These are phyloP conservation scores for Esox niger DNA, from an alignment of 2,113 vertebrate genomes.

Conservation along the genomic window DNA sequence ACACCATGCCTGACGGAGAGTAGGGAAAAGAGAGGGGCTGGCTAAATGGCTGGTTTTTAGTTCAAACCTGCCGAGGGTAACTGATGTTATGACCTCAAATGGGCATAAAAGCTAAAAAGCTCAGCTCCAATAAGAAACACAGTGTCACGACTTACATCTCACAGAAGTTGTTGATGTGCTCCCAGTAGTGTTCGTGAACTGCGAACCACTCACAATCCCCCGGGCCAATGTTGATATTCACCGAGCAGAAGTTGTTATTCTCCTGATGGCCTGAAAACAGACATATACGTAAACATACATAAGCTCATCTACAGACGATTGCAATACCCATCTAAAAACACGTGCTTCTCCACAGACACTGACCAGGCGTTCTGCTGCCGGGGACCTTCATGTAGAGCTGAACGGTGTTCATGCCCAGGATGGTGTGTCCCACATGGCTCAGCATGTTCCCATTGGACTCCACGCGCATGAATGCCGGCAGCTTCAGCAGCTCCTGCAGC, in stretches of 20 bases:
- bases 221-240: slow-evolving; percentile 91
- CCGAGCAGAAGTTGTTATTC: slow-evolving; percentile 92
- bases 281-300: neutral
- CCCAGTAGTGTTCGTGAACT: slow-evolving; percentile 89
- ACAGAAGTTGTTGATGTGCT: slow-evolving; percentile 85
- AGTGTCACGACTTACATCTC: slow-evolving; percentile 74
- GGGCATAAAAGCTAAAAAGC: neutral
- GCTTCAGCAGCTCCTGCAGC: slow-evolving; percentile 89
- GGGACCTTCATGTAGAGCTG: slow-evolving; percentile 98
- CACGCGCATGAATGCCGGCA: slow-evolving; percentile 92
- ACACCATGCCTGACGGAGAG: slow-evolving; percentile 77
- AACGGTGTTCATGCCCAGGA: slow-evolving; percentile 95
- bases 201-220: slow-evolving; percentile 94
- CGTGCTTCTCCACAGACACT: slow-evolving; percentile 29
- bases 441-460: slow-evolving; percentile 92
- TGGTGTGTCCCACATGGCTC: slow-evolving; percentile 90
- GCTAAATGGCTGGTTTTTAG: neutral
- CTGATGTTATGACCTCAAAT: neutral
- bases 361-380: slow-evolving; percentile 88
- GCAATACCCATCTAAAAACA: slow-evolving; percentile 8
- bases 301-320: neutral
- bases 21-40: neutral
- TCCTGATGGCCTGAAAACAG: slow-evolving; percentile 83
- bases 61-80: neutral
- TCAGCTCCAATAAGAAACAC: neutral